Conservation (phyloP, 2,113 vertebrate species). For the Catharus fuscescens region DNA sequence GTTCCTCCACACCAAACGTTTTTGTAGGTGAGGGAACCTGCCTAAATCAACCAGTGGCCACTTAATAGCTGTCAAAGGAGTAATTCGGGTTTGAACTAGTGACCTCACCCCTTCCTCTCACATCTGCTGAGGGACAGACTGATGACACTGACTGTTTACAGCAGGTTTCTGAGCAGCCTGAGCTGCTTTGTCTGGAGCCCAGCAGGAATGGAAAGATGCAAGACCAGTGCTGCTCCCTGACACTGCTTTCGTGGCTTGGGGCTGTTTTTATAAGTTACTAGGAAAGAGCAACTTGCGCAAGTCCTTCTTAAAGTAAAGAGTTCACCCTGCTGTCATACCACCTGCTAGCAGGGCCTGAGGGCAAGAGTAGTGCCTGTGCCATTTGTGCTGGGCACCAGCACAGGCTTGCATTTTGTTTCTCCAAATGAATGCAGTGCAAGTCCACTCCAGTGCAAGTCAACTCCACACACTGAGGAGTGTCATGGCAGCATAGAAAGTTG, state of each 20-base stretch:
- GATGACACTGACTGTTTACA: background rate
- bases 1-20: conserved; percentile 11
- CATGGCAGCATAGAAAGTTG: background rate
- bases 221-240: background rate
- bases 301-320: background rate
- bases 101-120: conserved; percentile 4
- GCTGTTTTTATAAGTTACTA: background rate
- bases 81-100: background rate
- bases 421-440: background rate
- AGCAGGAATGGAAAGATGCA: background rate
- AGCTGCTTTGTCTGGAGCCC: background rate
- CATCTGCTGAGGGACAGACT: background rate
- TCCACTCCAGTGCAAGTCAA: too few species aligned
- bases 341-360: background rate
- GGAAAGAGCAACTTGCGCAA: background rate
- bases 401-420: background rate
- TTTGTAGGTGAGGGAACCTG: conserved; percentile 4
- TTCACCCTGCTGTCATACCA: background rate
- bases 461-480: background rate
- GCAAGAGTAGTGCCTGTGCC: background rate
- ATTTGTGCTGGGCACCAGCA: background rate
- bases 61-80: background rate
- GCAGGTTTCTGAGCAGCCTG: background rate
- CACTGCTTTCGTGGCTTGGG: background rate
- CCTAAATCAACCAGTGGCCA: background rate